These are phyloP conservation scores for Athalia rosae DNA, from an alignment of 2,888 invertebrate species.

Conservation along the genomic window DNA sequence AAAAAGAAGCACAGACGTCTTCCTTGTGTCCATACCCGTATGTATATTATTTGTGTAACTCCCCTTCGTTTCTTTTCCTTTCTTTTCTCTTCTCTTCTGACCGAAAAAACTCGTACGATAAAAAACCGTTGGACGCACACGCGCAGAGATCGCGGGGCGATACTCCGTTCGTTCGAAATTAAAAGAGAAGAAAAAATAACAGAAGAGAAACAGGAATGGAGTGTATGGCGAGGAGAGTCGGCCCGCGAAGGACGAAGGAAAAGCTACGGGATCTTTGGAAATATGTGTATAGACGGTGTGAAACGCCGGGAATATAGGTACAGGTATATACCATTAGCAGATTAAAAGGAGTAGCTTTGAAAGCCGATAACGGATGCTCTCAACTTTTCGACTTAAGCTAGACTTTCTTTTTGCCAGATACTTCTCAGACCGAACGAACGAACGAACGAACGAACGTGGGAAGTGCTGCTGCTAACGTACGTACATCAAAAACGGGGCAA, in stretches of 20 bases:
- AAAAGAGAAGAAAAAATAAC: too few species aligned
- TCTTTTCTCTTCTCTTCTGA: too few species aligned
- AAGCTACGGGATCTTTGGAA: not conserved
- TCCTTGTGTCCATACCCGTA: conserved; percentile 14
- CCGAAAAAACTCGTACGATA: too few species aligned
- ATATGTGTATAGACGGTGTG: not conserved
- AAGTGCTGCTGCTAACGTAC: too few species aligned
- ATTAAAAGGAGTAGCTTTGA: conserved; percentile 45
- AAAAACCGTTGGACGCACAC: too few species aligned
- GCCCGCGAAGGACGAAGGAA: not conserved
- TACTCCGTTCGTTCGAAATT: too few species aligned
- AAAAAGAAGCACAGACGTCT: conserved; percentile 38
- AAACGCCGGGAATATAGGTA: not conserved
- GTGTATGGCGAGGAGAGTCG: not conserved
- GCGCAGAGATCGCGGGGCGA: too few species aligned
- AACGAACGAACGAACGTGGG: not conserved
- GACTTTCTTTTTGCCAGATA: not conserved
- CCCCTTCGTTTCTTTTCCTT: too few species aligned
- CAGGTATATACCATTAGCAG: conserved; percentile 44
- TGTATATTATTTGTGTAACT: too few species aligned
- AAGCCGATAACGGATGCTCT: conserved; percentile 39
- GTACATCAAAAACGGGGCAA: too few species aligned
- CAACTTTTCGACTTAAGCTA: conserved; percentile 34
- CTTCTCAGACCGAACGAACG: not conserved
- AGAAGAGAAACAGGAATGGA: not conserved